Evolutionary conservation across 2,888 invertebrate genomes (phyloP), one percentile per base, ranked within the genome.

Genomic region (Endotricha flammealis): DNA sequence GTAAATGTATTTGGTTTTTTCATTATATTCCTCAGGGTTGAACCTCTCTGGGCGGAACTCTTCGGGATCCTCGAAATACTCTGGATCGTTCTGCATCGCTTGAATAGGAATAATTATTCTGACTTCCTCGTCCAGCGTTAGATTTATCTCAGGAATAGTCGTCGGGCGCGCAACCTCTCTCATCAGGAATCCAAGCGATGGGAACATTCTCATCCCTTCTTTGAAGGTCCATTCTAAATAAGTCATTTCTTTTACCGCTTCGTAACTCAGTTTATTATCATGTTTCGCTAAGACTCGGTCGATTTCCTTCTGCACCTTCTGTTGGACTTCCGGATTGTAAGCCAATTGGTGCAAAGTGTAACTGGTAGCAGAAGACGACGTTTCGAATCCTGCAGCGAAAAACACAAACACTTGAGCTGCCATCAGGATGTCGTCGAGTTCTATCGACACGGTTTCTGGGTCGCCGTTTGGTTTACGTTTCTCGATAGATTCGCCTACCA

Each of bases 141-240:
- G 14, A 4, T 48, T 43, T 1, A 71, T 28, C n/a, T 72, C 73
- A 0, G 65, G 58, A 9, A 79, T 48, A 0, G 64, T 68, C 29
- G 73, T 73, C 4, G 57, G 45, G 1, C 53, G 52, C 3, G 59
- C 62, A 34, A 66, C 63, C 28, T 50, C 50, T 10, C 79, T 49
- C 1, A 66, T 38, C 12, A 79, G 39, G 41, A 59, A 72, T 0
- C 78, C 79, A 0, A 76, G 51, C 0, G 80, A 72, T 0, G 79
- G 78, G 24, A 77, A 76, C 54, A 73, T 63, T n/a, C 74, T 50
- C 58, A 77, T 60, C 10, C 62, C 64, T 37, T 80, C 80, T 32
- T 54, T 68, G 36, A 75, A 68, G 0, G 58, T 43, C 50, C 67
- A 69, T 28, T 71, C 67, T 17, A 75, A 41, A 40, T 70, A 71